Evolutionary conservation across 2,888 invertebrate genomes (phyloP), one percentile per base, ranked within the genome.

Genomic region (Petrolisthes cinctipes): DNA sequence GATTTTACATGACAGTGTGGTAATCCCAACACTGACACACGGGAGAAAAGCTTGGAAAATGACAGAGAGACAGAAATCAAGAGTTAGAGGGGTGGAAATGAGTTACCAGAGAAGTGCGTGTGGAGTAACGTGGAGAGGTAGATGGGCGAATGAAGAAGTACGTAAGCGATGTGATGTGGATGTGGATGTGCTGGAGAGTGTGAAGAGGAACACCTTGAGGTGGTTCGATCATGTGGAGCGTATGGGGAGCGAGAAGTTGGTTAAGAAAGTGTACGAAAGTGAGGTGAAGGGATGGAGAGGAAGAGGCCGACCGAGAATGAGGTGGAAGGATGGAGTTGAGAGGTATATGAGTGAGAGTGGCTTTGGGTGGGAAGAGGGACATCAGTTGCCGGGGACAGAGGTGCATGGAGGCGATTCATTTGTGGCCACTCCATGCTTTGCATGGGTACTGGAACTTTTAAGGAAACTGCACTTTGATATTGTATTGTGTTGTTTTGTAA

Each of bases 71-170:
- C 11, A 71, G n/a, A 71, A 71, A n/a, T 71, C 71, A 71, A 71
- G 71, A 71, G 71, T 71, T 14, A n/a, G 71, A 71, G 71, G 17
- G n/a, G 71, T 71, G 4, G 71, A 71, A 71, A 71, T 71, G 71
- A 71, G 71, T 71, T 71, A 71, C 71, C 20, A n/a, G 71, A 71
- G 71, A 71, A n/a, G 71, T 17, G 71, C 71, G 20, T 71, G 71
- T 14, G 37, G 37, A 37, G 71, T n/a, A 6, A 71, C 71, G 20
- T 71, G 71, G 71, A 37, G 37, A 37, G 71, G 20, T n/a, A 71
- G 71, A 20, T n/a, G 6, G 71, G 4, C 71, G 71, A 71, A 71
- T 71, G 71, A 71, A n/a, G 71, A 71, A 71, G 71, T 71, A n/a
- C 14, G 3, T 6, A 20, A 71, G 3, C 20, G 71, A 14, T 71